phyloP scores from a whole-genome alignment of 1,140 invertebrate species.

The Drosophila sp. region DNA sequence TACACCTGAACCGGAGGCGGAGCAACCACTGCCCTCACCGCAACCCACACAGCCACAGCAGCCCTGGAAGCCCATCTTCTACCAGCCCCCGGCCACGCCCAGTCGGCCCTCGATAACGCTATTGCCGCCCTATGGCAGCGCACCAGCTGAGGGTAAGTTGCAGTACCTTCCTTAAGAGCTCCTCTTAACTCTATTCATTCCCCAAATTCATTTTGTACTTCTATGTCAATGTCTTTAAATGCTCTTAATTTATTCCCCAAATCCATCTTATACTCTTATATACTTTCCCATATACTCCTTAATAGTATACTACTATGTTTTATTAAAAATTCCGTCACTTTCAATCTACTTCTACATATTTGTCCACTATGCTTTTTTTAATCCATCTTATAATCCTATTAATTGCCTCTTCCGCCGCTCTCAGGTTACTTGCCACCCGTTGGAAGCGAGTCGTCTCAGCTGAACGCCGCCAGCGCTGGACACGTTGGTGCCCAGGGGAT shows the following conservation, averaged over 20 bases:
- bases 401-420: not conserved
- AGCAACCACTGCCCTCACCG: slow-evolving; percentile 43
- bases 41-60: slow-evolving; percentile 56
- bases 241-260: too few species aligned
- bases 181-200: too few species aligned
- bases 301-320: too few species aligned
- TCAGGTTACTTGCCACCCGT: slow-evolving; percentile 75
- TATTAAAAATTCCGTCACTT: too few species aligned
- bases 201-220: too few species aligned
- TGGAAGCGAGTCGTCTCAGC: slow-evolving; percentile 41
- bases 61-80: slow-evolving; percentile 76
- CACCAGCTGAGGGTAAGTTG: slow-evolving; percentile 70
- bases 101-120: slow-evolving; percentile 71
- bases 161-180: too few species aligned
- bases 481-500: slow-evolving; percentile 51
- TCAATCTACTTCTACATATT: too few species aligned
- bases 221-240: too few species aligned
- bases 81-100: slow-evolving; percentile 58
- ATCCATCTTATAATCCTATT: not conserved
- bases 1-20: slow-evolving; percentile 39
- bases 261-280: too few species aligned
- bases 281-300: too few species aligned
- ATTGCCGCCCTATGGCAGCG: slow-evolving; percentile 72
- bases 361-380: too few species aligned
- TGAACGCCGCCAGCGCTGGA: slow-evolving; percentile 31